These are phyloP conservation scores for Monochamus alternatus DNA, from an alignment of 2,888 invertebrate genomes.

Conservation along the genomic window DNA sequence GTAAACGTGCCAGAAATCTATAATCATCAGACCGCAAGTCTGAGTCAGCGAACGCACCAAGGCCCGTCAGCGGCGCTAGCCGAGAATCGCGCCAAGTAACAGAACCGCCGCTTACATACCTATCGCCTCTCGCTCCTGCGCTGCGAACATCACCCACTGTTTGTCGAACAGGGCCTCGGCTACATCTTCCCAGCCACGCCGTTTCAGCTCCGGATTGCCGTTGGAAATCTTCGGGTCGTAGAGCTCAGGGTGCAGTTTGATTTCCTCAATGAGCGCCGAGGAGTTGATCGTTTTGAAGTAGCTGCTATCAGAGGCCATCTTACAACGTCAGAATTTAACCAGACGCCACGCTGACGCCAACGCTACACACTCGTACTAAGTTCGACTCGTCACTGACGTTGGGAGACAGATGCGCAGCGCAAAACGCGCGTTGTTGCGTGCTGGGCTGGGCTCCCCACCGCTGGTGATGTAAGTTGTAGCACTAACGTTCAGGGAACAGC, in stretches of 20 bases:
- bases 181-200: slow-evolving; percentile 57
- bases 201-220: slow-evolving; percentile 53
- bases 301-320: slow-evolving; percentile 28
- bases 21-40: too few relatives aligned
- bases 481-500: background rate
- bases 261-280: slow-evolving; percentile 50
- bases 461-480: background rate
- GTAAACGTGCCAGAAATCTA: too few relatives aligned
- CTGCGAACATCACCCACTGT: slow-evolving; percentile 51
- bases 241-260: slow-evolving; percentile 57
- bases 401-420: slow-evolving; percentile 41
- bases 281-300: slow-evolving; percentile 32
- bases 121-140: slow-evolving; percentile 53
- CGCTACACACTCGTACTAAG: slow-evolving; percentile 20
- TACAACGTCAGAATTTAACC: background rate
- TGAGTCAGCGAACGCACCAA: slow-evolving; percentile 1
- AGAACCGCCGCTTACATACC: slow-evolving; percentile 50
- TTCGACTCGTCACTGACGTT: slow-evolving; percentile 45
- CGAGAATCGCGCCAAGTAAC: background rate
- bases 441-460: slow-evolving; percentile 3
- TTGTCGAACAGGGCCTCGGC: slow-evolving; percentile 54
- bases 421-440: slow-evolving; percentile 30
- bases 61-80: background rate
- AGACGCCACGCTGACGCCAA: slow-evolving; percentile 42
- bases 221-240: slow-evolving; percentile 55